Base-by-base conservation (phyloP, 2,797 vertebrate genomes). In the Loriculus beryllinus region DNA sequence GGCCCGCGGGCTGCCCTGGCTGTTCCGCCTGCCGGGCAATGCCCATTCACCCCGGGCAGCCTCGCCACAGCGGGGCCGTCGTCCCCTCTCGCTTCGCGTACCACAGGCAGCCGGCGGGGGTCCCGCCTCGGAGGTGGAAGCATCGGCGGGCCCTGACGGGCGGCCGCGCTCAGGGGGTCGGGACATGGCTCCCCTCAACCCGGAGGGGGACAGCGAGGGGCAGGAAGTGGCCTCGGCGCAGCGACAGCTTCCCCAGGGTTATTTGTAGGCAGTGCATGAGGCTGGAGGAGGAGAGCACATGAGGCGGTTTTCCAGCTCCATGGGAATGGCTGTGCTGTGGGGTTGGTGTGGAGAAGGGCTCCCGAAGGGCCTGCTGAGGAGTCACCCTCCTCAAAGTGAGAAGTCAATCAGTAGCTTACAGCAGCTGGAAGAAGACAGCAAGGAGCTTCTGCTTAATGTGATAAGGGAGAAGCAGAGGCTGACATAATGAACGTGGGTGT, bases 331-430 rank as follows among this genome's bases (percentile, higher is more conserved):
- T 22, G 35, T 25, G n/a, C 11, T 0, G 33, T 1, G 28, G 67
- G 49, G 6, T 0, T 20, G 54, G n/a, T 7, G 2, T 20, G 22
- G 47, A 28, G 54, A 14, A 42, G 6, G 83, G 49, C 54, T 1
- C 22, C 10, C 4, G 3, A 26, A 39, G 45, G 45, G 48, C 4
- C 78, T 22, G 6, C 47, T 7, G n/a, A n/a, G n/a, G n/a, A n/a
- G n/a, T n/a, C 29, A 2, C 15, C n/a, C 54, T 23, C 29, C 3
- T 20, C 7, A 1, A 40, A 26, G 35, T 2, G 1, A 65, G 49
- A 48, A 3, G 45, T 9, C 25, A 1, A 5, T n/a, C 10, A 1
- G 45, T 20, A n/a, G 52, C 52, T 62, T 22, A 2, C 45, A 43
- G 79, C 35, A n/a, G 67, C 51, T 79, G 64, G 63, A 3, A n/a